Percentiles rank a stretch among this genome's conserved stretches.
These are phyloP conservation scores for Branchinecta lindahli DNA, from an alignment of 1,140 invertebrate genomes.

Conservation along the genomic window DNA sequence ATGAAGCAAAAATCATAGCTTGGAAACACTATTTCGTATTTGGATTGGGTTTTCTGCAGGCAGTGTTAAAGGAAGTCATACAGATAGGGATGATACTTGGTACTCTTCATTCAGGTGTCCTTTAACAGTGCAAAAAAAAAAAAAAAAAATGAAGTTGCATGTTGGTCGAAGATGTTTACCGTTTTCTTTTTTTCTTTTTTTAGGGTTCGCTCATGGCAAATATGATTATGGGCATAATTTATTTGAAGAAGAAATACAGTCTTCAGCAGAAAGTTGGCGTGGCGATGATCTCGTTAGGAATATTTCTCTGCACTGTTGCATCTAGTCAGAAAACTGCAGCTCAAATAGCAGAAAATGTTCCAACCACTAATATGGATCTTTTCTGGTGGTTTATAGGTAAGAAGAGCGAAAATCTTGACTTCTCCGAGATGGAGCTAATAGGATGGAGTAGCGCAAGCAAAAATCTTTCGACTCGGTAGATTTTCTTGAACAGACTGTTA, in stretches of 20 bases:
- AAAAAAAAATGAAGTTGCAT: too few species aligned
- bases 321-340: constrained; percentile 34
- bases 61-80: too few species aligned
- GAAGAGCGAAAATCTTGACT: constrained; percentile 3
- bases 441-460: too few species aligned
- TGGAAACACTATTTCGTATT: too few species aligned
- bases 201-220: constrained; percentile 91
- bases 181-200: constrained; percentile 27
- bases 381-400: constrained; percentile 60
- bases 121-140: too few species aligned
- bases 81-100: too few species aligned
- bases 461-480: too few species aligned
- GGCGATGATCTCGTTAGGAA: constrained; percentile 77
- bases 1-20: too few species aligned
- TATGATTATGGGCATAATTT: constrained; percentile 83
- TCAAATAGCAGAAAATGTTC: constrained; percentile 6
- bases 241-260: constrained; percentile 69
- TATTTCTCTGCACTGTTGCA: constrained; percentile 76
- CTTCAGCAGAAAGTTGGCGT: constrained; percentile 81
- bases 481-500: too few species aligned
- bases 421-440: not conserved
- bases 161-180: constrained; percentile 5
- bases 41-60: too few species aligned
- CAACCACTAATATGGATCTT: constrained; percentile 36
- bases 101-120: too few species aligned